Conservation (phyloP, 64 coral and sea anemone species). For the Dendrophyllia cribrosa region DNA sequence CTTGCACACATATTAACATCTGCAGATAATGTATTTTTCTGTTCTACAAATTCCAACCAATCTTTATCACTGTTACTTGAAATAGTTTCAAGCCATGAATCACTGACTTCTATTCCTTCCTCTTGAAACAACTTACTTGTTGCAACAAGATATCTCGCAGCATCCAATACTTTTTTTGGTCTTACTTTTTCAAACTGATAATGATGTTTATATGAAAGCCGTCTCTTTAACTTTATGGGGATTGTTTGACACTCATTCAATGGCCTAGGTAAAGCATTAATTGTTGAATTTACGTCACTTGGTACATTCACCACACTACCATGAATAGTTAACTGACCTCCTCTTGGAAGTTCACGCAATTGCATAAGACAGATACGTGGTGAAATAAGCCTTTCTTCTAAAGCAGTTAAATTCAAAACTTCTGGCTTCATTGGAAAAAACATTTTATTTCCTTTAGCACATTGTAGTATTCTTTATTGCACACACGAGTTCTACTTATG, state of each 20-base stretch:
- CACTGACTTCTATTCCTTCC: slow-evolving; percentile 26
- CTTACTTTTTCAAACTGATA: slow-evolving; percentile 58
- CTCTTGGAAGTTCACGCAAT: slow-evolving; percentile 60
- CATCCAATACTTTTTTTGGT: slow-evolving; percentile 56
- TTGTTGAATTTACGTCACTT: slow-evolving; percentile 65
- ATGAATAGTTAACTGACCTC: slow-evolving; percentile 41
- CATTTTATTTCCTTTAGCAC: slow-evolving; percentile 48
- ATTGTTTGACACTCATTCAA: slow-evolving; percentile 67
- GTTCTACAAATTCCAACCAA: not conserved
- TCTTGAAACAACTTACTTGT: slow-evolving; percentile 41
- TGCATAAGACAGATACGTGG: slow-evolving; percentile 55
- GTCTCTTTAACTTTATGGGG: slow-evolving; percentile 58
- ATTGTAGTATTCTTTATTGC: no score
- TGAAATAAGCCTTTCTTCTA: slow-evolving; percentile 48
- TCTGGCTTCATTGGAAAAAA: slow-evolving; percentile 37
- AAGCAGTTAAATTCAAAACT: slow-evolving; percentile 33
- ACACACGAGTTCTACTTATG: no score
- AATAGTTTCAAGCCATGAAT: not conserved
- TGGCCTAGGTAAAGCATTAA: slow-evolving; percentile 17
- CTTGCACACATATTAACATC: no score
- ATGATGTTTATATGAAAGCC: slow-evolving; percentile 55
- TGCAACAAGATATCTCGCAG: slow-evolving; percentile 35
- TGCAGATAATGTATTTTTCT: no score
- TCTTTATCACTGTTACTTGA: not conserved
- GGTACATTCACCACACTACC: slow-evolving; percentile 65